Conservation (phyloP, 2,888 invertebrate species). For the Clistopyga incitator region DNA sequence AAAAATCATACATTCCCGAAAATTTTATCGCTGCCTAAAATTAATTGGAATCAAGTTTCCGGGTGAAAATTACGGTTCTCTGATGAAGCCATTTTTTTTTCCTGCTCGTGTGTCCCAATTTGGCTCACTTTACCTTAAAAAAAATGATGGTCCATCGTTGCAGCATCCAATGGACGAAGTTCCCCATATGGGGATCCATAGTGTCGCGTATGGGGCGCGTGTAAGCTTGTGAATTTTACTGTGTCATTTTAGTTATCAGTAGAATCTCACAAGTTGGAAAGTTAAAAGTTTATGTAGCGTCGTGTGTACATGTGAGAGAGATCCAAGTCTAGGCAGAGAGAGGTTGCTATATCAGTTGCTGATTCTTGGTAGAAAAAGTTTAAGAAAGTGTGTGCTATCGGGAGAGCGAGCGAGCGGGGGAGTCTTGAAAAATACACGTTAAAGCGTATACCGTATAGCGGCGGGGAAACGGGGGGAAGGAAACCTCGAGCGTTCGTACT, state of each 20-base stretch:
- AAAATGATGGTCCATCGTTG: too few relatives aligned
- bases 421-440: slow-evolving; percentile 19
- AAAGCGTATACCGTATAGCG: neutral
- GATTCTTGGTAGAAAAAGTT: slow-evolving; percentile 12
- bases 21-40: too few relatives aligned
- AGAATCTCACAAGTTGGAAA: neutral
- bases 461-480: too few relatives aligned
- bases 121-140: too few relatives aligned
- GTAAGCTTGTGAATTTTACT: neutral
- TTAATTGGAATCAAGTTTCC: too few relatives aligned
- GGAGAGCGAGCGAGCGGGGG: slow-evolving; percentile 5
- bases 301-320: slow-evolving; percentile 12
- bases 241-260: neutral
- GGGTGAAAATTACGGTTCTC: too few relatives aligned
- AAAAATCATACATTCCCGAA: too few relatives aligned
- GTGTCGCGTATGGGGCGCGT: neutral
- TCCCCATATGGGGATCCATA: neutral
- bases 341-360: slow-evolving; percentile 9
- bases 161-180: too few relatives aligned
- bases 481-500: neutral
- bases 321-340: neutral
- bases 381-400: slow-evolving; percentile 8
- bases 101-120: too few relatives aligned
- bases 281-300: slow-evolving; percentile 1
- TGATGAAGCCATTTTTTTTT: too few relatives aligned